Conservation (phyloP, 2,888 invertebrate genomes). For the Agrochola circellaris region DNA sequence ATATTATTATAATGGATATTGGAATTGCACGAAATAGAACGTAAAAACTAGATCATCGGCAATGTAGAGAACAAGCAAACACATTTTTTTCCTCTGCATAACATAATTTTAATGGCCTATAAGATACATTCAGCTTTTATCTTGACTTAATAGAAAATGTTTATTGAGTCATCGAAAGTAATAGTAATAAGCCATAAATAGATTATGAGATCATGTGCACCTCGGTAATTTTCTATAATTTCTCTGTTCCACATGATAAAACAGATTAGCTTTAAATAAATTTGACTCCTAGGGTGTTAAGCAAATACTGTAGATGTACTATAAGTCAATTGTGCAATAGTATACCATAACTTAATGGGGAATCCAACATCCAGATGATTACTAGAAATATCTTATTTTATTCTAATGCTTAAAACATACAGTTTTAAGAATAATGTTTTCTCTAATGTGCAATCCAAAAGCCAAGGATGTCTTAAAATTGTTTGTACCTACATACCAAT, state of each 20-base stretch:
- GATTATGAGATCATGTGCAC: not conserved
- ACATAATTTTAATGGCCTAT: not conserved
- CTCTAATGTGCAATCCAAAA: too few relatives aligned
- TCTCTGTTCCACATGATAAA: not conserved
- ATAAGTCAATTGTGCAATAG: too few relatives aligned
- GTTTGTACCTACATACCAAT: not conserved
- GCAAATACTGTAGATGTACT: not conserved
- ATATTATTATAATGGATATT: slow-evolving; percentile 25
- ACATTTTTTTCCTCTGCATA: not conserved
- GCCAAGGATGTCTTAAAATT: too few relatives aligned
- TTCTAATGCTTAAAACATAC: not conserved
- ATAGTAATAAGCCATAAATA: not conserved
- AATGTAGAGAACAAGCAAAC: not conserved
- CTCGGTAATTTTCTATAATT: not conserved
- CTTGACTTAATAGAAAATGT: not conserved
- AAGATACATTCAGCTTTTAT: not conserved
- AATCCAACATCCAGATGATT: not conserved
- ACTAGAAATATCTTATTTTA: not conserved
- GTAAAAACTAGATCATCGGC: slow-evolving; percentile 1
- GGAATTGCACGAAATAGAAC: slow-evolving; percentile 23
- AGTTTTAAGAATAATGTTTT: too few relatives aligned
- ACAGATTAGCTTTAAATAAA: not conserved
- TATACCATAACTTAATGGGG: not conserved
- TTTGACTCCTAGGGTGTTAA: not conserved
- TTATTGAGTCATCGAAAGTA: slow-evolving; percentile 4